These are phyloP conservation scores for Lepidochrysops patricia DNA, from an alignment of 2,888 invertebrate species.

Conservation along the genomic window DNA sequence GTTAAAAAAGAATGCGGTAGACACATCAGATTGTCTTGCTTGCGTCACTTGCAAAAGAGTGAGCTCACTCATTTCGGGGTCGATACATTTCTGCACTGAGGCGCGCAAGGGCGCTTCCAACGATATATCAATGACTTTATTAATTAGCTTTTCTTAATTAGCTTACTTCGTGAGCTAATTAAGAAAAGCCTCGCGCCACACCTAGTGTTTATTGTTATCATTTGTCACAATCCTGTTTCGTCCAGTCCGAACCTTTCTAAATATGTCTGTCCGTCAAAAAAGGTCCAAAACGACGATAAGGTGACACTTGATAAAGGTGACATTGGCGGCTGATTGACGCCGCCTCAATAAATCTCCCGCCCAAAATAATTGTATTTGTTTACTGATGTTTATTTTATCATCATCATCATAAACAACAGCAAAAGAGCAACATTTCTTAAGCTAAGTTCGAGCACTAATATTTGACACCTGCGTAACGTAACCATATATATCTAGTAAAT, in stretches of 20 bases:
- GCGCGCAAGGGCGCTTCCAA: too few species aligned
- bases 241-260: neutral
- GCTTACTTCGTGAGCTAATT: too few species aligned
- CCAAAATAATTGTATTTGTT: neutral
- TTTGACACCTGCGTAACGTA: too few species aligned
- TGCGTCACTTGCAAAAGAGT: too few species aligned
- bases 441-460: neutral
- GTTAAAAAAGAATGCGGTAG: too few species aligned
- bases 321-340: constrained; percentile 7
- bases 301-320: constrained; percentile 12
- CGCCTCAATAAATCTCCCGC: constrained; percentile 1
- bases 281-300: constrained; percentile 3
- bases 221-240: neutral
- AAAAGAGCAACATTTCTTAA: neutral
- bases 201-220: neutral
- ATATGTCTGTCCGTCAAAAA: constrained; percentile 7
- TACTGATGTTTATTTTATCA: neutral
- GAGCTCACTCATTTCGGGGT: too few species aligned
- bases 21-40: too few species aligned
- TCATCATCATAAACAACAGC: neutral
- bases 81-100: too few species aligned
- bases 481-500: too few species aligned
- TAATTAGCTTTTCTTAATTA: too few species aligned
- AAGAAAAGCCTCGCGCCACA: neutral
- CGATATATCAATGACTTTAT: too few species aligned